phyloP scores from a whole-genome alignment of 37 sponge, comb jelly and placozoan species.

The Cliona cf. orientalis region DNA sequence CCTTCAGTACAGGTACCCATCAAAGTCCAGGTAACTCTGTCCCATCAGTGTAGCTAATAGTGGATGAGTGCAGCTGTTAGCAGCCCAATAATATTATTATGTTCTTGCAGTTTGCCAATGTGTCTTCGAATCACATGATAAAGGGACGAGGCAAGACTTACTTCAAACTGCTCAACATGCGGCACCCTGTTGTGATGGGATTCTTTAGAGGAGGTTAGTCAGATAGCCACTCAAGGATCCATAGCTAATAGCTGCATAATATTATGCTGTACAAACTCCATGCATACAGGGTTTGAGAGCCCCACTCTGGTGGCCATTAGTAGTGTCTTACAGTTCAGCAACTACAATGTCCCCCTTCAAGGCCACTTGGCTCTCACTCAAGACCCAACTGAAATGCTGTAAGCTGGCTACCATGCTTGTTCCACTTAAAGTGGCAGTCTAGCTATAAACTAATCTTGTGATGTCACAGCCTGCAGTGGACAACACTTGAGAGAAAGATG shows the following conservation, averaged over 20 bases:
- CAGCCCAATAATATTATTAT: not conserved
- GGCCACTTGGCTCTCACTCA: slow-evolving; percentile 64
- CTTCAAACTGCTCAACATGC: slow-evolving; percentile 68
- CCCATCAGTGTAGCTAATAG: not conserved
- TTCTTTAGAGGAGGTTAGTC: slow-evolving; percentile 57
- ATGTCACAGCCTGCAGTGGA: slow-evolving; percentile 64
- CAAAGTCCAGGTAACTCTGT: slow-evolving; percentile 38
- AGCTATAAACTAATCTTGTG: not conserved
- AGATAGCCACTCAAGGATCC: not conserved
- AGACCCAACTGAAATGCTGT: slow-evolving; percentile 67
- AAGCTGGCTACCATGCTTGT: not conserved
- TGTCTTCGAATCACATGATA: slow-evolving; percentile 27
- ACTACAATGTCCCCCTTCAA: slow-evolving; percentile 71
- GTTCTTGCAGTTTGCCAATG: slow-evolving; percentile 38
- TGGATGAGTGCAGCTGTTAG: not conserved
- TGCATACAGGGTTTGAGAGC: slow-evolving; percentile 21
- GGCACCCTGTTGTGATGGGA: slow-evolving; percentile 53
- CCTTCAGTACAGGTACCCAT: slow-evolving; percentile 54
- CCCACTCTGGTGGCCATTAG: slow-evolving; percentile 59
- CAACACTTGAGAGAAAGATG: slow-evolving; percentile 38
- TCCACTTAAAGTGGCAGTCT: not conserved
- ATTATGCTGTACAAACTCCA: too few relatives aligned
- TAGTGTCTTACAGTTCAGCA: slow-evolving; percentile 42
- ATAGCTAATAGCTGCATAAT: not conserved
- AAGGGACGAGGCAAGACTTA: slow-evolving; percentile 33